Evolutionary conservation across 2,888 invertebrate species (phyloP).

Genomic region (Oegoconia quadripuncta): DNA sequence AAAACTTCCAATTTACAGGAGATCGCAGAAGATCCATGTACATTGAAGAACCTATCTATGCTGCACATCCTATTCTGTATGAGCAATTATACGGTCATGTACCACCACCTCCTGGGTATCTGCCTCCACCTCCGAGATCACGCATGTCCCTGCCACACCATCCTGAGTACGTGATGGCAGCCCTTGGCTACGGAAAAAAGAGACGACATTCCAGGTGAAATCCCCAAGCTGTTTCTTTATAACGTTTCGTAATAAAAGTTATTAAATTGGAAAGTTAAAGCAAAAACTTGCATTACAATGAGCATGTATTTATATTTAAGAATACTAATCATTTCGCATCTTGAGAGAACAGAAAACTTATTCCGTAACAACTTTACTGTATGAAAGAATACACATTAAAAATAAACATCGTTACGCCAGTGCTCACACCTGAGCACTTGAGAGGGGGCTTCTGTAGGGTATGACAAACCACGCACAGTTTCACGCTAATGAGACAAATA

Average conservation of each 20-base stretch:
- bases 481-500: slow-evolving; percentile 51
- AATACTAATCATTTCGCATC: too few relatives aligned
- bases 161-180: slow-evolving; percentile 57
- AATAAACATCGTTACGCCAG: slow-evolving; percentile 42
- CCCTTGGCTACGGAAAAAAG: slow-evolving; percentile 45
- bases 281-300: too few relatives aligned
- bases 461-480: slow-evolving; percentile 43
- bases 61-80: slow-evolving; percentile 59
- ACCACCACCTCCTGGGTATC: slow-evolving; percentile 48
- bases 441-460: too few relatives aligned
- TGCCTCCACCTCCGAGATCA: slow-evolving; percentile 50
- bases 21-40: slow-evolving; percentile 65
- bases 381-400: slow-evolving; percentile 11
- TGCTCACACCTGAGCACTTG: slow-evolving; percentile 30
- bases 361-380: slow-evolving; percentile 5
- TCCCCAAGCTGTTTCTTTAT: neutral
- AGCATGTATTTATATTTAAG: too few relatives aligned
- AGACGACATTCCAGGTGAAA: slow-evolving; percentile 64
- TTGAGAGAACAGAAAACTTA: neutral
- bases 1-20: slow-evolving; percentile 38
- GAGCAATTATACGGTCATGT: slow-evolving; percentile 60
- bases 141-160: slow-evolving; percentile 62
- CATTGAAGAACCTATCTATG: slow-evolving; percentile 61
- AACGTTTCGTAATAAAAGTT: neutral
- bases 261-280: too few relatives aligned